Evolutionary conservation across 1,140 invertebrate species (phyloP), one percentile per base, ranked within the genome.

Genomic region (Zaprionus camerounensis): DNA sequence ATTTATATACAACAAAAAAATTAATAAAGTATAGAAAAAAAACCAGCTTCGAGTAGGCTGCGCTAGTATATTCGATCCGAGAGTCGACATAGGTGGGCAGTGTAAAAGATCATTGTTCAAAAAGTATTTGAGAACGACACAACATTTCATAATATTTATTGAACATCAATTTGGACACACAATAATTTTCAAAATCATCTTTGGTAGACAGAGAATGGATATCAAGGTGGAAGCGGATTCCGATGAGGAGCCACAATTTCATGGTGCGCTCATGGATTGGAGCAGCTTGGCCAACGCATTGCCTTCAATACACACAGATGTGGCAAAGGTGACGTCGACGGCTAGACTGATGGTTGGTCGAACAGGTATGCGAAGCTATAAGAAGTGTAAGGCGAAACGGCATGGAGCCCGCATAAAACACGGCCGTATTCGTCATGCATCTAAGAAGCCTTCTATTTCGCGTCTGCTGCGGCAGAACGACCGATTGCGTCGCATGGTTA

Each of bases 1-100:
- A 56, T 59, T 59, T 38, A 26, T 59, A 59, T 36, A 22, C 57
- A 34, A n/a, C 13, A 22, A 41, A 62, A 34, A 34, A 34, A 34
- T 9, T 31, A 56, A 38, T 56, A 56, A 56, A 56, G 13, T 31
- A 28, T 15, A 15, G 22, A 28, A 5, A 31, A 56, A 28, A 56
- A 17, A 28, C 7, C 3, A 11, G 46, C 2, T 20, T 11, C 20
- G 2, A 22, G 46, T 51, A 51, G 12, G 46, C 46, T 22, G 2
- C 20, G 17, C 4, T 6, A 44, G 7, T 7, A 17, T 17, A 5
- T 2, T 1, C 6, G 3, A 2, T 2, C 20, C 9, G n/a, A 20
- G 20, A 51, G 11, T 51, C 5, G 46, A 22, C 7, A 9, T 2
- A 22, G 1, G 17, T 3, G n/a, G 7, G 9, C 2, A 7, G 17